Percentiles rank a stretch among this genome's conserved stretches.
Conservation (phyloP, 64 coral and sea anemone species). For the Pocillopora verrucosa region DNA sequence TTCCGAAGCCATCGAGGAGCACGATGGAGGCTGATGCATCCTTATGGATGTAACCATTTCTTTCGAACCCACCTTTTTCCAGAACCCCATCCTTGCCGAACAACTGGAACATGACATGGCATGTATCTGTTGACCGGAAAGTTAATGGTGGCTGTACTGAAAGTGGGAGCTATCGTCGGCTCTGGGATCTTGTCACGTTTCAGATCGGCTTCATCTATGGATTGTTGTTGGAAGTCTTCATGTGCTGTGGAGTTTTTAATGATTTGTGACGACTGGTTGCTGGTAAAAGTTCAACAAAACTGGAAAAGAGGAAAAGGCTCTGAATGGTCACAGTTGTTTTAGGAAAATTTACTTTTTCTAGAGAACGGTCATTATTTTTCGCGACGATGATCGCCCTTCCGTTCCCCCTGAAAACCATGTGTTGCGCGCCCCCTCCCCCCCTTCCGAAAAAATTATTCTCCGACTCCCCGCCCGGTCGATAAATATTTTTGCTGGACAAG, state of each 20-base stretch:
- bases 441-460: no score
- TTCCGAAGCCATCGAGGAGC: slow-evolving; percentile 30
- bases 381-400: no score
- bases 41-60: slow-evolving; percentile 35
- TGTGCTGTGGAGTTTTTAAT: slow-evolving; percentile 15
- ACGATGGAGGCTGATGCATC: slow-evolving; percentile 27
- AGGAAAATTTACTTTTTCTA: no score
- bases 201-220: not conserved
- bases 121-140: slow-evolving; percentile 46
- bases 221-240: not conserved
- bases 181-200: slow-evolving; percentile 7
- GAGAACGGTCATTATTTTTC: no score
- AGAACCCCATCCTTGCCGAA: slow-evolving; percentile 55
- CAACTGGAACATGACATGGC: slow-evolving; percentile 51
- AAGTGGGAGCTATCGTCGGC: not conserved
- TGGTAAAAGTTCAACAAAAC: slow-evolving; percentile 8
- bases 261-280: not conserved
- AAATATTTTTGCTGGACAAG: no score
- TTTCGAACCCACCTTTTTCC: slow-evolving; percentile 54
- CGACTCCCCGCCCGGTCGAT: no score
- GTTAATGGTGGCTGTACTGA: slow-evolving; percentile 15
- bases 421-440: no score
- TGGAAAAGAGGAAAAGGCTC: not conserved
- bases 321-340: not conserved
- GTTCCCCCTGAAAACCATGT: no score